Evolutionary conservation across 2,888 invertebrate species (phyloP).

Genomic region (Ophion slaviceki): DNA sequence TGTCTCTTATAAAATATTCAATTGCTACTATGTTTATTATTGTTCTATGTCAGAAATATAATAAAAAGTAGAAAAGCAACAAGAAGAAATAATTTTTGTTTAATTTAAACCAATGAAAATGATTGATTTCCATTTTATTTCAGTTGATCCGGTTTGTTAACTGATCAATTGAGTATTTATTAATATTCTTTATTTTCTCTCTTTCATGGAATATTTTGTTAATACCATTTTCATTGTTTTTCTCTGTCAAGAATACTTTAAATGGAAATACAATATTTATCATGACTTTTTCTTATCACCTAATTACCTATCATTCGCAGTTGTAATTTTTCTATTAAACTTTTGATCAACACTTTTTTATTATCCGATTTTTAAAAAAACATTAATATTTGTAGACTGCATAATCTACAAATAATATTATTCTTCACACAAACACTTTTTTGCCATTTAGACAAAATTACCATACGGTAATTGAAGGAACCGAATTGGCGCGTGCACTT

Average conservation of each 20-base stretch:
- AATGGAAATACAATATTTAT: background rate
- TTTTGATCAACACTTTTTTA: background rate
- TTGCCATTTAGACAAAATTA: conserved; percentile 3
- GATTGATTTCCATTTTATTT: too few species aligned
- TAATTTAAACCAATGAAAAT: too few species aligned
- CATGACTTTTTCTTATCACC: background rate
- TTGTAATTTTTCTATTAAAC: background rate
- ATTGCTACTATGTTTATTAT: background rate
- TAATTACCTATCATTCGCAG: background rate
- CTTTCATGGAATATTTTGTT: background rate
- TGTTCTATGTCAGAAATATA: background rate
- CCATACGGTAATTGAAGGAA: conserved; percentile 21
- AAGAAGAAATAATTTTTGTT: too few species aligned
- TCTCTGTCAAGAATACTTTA: background rate
- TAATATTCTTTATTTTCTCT: background rate
- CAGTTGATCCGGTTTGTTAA: too few species aligned
- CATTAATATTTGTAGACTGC: background rate
- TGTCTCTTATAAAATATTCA: too few species aligned
- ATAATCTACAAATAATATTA: background rate
- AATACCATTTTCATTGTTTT: background rate
- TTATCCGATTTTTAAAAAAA: background rate
- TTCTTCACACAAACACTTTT: background rate
- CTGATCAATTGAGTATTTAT: background rate
- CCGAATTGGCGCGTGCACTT: background rate
- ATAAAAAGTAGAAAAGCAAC: too few species aligned